These are phyloP conservation scores for Sarcophaga caerulescens DNA, from an alignment of 2,888 invertebrate species.

Conservation along the genomic window DNA sequence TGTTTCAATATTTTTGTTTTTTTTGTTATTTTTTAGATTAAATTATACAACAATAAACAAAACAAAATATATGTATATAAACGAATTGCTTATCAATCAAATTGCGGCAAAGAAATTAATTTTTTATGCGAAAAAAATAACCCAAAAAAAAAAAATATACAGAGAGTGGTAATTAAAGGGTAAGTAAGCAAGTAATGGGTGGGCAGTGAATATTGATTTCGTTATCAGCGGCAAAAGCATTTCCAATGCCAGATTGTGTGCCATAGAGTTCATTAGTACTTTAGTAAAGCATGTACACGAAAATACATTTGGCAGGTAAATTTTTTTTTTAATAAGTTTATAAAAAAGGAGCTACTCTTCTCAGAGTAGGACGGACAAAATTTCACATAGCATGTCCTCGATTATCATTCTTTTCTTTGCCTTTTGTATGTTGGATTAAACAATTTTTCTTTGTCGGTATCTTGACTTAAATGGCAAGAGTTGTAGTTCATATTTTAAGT, in stretches of 20 bases:
- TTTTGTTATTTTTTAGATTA: slow-evolving; percentile 8
- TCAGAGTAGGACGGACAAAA: too few relatives aligned
- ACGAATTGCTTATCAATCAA: slow-evolving; percentile 34
- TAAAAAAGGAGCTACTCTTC: too few relatives aligned
- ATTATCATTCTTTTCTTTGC: too few relatives aligned
- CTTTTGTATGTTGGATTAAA: too few relatives aligned
- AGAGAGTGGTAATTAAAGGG: not conserved
- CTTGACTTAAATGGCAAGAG: too few relatives aligned
- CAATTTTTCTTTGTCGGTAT: too few relatives aligned
- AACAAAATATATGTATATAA: too few relatives aligned
- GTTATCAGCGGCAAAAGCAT: not conserved
- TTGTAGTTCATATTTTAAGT: too few relatives aligned
- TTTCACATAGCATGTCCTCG: too few relatives aligned
- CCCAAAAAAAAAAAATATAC: not conserved
- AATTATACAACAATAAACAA: not conserved
- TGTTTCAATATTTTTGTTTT: not conserved
- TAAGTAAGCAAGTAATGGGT: slow-evolving; percentile 10
- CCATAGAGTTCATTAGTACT: slow-evolving; percentile 22
- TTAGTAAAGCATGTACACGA: slow-evolving; percentile 2
- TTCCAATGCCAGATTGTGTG: not conserved
- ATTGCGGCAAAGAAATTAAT: slow-evolving; percentile 18
- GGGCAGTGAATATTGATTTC: slow-evolving; percentile 19
- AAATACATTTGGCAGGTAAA: not conserved
- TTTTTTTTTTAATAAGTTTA: not conserved
- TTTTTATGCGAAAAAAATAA: not conserved